A percentile compares a stretch with the other conserved stretches of the same genome.
These are phyloP conservation scores for Chrysolina americana DNA, from an alignment of 2,888 invertebrate genomes.

Conservation along the genomic window DNA sequence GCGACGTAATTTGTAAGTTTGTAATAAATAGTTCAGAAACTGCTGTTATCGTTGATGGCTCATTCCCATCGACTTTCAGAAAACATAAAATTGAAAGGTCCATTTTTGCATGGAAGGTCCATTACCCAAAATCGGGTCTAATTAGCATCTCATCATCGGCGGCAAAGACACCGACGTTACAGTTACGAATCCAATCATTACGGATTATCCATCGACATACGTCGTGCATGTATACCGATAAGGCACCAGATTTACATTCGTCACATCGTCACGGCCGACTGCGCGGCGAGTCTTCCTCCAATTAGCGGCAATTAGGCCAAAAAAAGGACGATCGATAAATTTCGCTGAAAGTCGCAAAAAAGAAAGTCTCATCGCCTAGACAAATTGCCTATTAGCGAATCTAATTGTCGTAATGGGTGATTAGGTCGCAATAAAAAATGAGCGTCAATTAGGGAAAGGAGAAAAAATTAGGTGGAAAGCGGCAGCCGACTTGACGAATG, in stretches of 20 bases:
- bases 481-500: slow-evolving; percentile 40
- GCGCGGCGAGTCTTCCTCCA: slow-evolving; percentile 29
- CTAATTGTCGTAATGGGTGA: slow-evolving; percentile 24
- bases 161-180: too few relatives aligned
- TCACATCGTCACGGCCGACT: neutral
- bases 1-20: too few relatives aligned
- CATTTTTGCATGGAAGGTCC: too few relatives aligned
- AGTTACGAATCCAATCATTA: neutral
- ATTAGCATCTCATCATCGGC: too few relatives aligned
- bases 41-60: too few relatives aligned
- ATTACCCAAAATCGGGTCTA: too few relatives aligned
- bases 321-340: slow-evolving; percentile 32
- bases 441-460: slow-evolving; percentile 31
- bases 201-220: neutral
- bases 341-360: slow-evolving; percentile 44
- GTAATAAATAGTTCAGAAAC: neutral
- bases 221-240: slow-evolving; percentile 2
- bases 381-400: slow-evolving; percentile 39
- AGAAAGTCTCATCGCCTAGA: slow-evolving; percentile 40
- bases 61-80: too few relatives aligned
- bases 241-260: slow-evolving; percentile 9
- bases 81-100: too few relatives aligned
- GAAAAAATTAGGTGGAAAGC: slow-evolving; percentile 6
- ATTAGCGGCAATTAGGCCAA: slow-evolving; percentile 39
- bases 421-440: slow-evolving; percentile 14